phyloP scores from a whole-genome alignment of 2,797 vertebrate species.

The Neomorphus geoffroyi region DNA sequence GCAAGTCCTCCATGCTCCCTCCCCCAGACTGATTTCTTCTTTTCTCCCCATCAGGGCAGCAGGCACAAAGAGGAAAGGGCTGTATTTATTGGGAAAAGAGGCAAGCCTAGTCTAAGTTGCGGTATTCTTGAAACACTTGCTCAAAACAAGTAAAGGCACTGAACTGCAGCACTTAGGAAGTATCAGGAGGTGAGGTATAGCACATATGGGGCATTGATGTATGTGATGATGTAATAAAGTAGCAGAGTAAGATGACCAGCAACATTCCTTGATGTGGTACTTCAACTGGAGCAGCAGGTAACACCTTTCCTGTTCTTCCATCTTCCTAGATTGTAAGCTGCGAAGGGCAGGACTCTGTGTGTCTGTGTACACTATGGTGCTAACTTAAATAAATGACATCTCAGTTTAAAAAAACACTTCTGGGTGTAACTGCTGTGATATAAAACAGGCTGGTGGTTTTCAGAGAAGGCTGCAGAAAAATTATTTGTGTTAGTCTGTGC shows the following conservation, averaged over 20 bases:
- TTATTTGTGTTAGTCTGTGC: rapidly evolving
- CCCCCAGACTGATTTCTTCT: background rate
- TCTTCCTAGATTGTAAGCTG: background rate
- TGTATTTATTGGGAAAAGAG: background rate
- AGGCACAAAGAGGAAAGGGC: rapidly evolving
- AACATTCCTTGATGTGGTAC: background rate
- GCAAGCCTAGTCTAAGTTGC: background rate
- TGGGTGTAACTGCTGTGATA: background rate
- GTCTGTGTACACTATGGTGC: background rate
- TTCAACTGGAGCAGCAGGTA: background rate
- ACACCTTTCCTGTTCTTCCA: background rate
- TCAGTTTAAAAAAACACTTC: background rate
- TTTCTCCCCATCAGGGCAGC: background rate
- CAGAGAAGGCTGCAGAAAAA: background rate
- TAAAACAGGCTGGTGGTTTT: background rate
- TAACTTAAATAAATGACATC: background rate
- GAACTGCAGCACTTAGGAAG: background rate
- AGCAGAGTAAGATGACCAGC: background rate
- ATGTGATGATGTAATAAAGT: background rate
- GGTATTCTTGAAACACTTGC: background rate
- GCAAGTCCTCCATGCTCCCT: background rate
- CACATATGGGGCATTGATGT: background rate
- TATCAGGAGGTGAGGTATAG: background rate
- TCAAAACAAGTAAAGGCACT: background rate
- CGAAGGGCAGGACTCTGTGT: background rate